Evolutionary conservation across 2,888 invertebrate species (phyloP).

Genomic region (Phyllotreta striolata): DNA sequence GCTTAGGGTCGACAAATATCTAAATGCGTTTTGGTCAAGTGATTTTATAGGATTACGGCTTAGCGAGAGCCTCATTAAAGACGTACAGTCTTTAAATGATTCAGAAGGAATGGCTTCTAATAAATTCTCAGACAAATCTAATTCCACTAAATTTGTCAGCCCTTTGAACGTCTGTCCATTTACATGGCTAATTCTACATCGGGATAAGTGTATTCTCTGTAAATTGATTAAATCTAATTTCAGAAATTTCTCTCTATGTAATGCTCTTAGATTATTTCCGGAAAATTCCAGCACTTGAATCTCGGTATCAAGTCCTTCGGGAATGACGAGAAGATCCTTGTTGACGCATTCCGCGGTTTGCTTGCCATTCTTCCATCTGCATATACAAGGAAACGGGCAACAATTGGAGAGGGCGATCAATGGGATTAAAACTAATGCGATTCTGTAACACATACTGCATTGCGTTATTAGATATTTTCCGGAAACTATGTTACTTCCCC

Average conservation of each 20-base stretch:
- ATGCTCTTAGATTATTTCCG: conserved; percentile 80
- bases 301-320: conserved; percentile 80
- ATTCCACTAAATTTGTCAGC: conserved; percentile 85
- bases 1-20: conserved; percentile 77
- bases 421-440: conserved; percentile 25
- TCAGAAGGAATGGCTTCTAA: conserved; percentile 80
- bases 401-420: conserved; percentile 22
- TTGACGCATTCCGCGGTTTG: conserved; percentile 88
- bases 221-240: conserved; percentile 82
- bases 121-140: conserved; percentile 85
- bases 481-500: conserved; percentile 19
- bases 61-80: conserved; percentile 82
- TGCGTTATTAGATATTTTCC: conserved; percentile 15
- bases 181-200: conserved; percentile 80
- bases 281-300: conserved; percentile 89
- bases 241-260: conserved; percentile 81
- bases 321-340: conserved; percentile 78
- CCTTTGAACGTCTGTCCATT: conserved; percentile 84
- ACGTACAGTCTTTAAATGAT: conserved; percentile 79
- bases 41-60: conserved; percentile 83
- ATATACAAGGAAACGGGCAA: conserved; percentile 69
- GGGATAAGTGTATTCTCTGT: conserved; percentile 83
- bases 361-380: conserved; percentile 94
- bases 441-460: conserved; percentile 34
- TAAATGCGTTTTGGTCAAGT: conserved; percentile 76